phyloP scores from a whole-genome alignment of 2,888 invertebrate species.

The Agrochola macilenta region DNA sequence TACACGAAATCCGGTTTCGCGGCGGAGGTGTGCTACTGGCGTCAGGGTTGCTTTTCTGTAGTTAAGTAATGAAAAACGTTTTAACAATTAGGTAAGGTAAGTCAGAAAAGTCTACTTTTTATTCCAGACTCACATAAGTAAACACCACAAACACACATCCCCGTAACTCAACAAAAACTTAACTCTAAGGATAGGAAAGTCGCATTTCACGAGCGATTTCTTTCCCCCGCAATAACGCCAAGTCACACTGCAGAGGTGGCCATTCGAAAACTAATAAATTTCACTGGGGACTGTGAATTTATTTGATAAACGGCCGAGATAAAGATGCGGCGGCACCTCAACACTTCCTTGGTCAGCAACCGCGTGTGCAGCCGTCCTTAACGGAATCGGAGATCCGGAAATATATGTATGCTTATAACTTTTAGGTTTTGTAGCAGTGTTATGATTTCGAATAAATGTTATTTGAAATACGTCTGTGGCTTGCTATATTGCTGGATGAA shows the following conservation, averaged over 20 bases:
- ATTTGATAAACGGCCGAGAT: conserved; percentile 87
- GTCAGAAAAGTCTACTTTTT: not conserved
- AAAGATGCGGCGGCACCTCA: conserved; percentile 79
- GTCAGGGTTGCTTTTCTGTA: not conserved
- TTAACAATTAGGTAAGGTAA: not conserved
- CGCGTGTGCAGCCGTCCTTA: conserved; percentile 63
- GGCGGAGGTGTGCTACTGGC: too few species aligned
- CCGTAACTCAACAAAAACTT: conserved; percentile 60
- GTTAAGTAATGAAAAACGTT: not conserved
- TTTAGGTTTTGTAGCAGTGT: conserved; percentile 15
- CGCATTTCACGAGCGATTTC: conserved; percentile 76
- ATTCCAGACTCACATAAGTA: conserved; percentile 22
- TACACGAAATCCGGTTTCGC: too few species aligned
- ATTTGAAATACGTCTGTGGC: not conserved
- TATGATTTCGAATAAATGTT: conserved; percentile 4
- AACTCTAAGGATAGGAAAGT: conserved; percentile 70
- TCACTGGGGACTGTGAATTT: conserved; percentile 85
- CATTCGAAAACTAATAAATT: conserved; percentile 88
- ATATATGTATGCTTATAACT: conserved; percentile 10
- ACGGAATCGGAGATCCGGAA: conserved; percentile 34
- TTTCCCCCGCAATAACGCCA: conserved; percentile 79
- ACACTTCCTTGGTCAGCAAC: conserved; percentile 78
- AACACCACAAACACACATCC: conserved; percentile 44
- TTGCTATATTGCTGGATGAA: not conserved
- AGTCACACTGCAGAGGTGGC: conserved; percentile 82